Evolutionary conservation across 1,140 invertebrate species (phyloP), one percentile per base, ranked within the genome.

Genomic region (Aphis craccivora): DNA sequence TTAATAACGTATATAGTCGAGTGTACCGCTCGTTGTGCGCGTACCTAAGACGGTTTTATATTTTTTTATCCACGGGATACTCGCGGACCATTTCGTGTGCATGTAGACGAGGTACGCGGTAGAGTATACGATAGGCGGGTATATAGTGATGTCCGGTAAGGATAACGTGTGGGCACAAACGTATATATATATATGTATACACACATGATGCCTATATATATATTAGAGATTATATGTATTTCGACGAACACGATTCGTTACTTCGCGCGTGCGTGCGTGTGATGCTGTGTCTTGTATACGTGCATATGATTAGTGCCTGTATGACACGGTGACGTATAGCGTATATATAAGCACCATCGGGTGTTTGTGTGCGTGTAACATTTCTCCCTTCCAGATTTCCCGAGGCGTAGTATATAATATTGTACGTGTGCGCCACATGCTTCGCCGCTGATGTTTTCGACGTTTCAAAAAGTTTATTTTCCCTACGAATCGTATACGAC

Each of bases 231-330:
- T 83, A 92, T 37, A 76, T 76, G 20, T 76, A 84, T 40, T 51
- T 43, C 51, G 40, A 53, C 81, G 91, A 20, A 84, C 91, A 84
- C 91, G 81, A 53, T 93, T 86, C 48, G 91, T 92, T 83, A 92
- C 91, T 83, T 51, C 8, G 67, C 23, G 67, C 9, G 90, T 81
- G 90, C 43, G 23, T 91, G 51, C 81, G 51, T 23, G 4, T 30
- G 55, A 81, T 45, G 40, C 25, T 43, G 88, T 89, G 20, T 43
- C 11, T 30, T 45, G 43, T 81, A 48, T 81, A 48, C 90, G 55
- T 22, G 67, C 67, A 91, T 91, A 81, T 81, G 67, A 81, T 76
- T 91, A 91, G 90, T 91, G 90, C 25, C 43, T 35, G 37, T 86
- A 87, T 86, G 43, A 86, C 84, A 86, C 84, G 84, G 84, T 43